phyloP scores from a whole-genome alignment of 2,113 vertebrate species.

The Synodontis membranacea region DNA sequence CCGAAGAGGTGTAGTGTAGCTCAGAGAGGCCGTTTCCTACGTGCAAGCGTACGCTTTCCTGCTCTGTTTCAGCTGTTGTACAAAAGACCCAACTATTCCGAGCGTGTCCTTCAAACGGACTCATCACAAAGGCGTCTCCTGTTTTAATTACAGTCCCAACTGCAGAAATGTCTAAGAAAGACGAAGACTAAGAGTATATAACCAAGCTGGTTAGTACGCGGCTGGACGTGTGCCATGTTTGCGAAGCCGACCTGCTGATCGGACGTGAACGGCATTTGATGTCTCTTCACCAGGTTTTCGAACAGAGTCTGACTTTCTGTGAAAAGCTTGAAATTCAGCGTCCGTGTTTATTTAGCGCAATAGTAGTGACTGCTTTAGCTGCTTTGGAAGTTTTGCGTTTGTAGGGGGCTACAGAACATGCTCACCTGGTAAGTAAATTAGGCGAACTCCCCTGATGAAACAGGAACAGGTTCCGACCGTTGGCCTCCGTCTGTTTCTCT shows the following conservation, averaged over 20 bases:
- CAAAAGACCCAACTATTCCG: neutral
- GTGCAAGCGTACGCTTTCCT: neutral
- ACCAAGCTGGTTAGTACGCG: slow-evolving; percentile 23
- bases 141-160: slow-evolving; percentile 40
- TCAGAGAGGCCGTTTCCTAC: slow-evolving; percentile 3
- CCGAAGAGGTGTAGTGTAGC: slow-evolving; percentile 36
- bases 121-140: neutral
- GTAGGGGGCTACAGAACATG: neutral
- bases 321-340: neutral
- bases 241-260: slow-evolving; percentile 45
- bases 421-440: slow-evolving; percentile 7
- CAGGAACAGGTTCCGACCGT: slow-evolving; percentile 32
- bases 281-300: neutral
- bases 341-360: neutral
- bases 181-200: too few species aligned
- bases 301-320: neutral
- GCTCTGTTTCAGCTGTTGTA: slow-evolving; percentile 17
- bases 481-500: slow-evolving; percentile 17
- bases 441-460: slow-evolving; percentile 30
- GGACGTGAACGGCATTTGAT: slow-evolving; percentile 24
- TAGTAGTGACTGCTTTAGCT: neutral
- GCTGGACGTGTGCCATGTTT: slow-evolving; percentile 42
- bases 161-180: neutral
- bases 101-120: neutral
- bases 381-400: neutral